Base-by-base conservation (phyloP, 2,888 invertebrate genomes). In the Conomelus anceps region DNA sequence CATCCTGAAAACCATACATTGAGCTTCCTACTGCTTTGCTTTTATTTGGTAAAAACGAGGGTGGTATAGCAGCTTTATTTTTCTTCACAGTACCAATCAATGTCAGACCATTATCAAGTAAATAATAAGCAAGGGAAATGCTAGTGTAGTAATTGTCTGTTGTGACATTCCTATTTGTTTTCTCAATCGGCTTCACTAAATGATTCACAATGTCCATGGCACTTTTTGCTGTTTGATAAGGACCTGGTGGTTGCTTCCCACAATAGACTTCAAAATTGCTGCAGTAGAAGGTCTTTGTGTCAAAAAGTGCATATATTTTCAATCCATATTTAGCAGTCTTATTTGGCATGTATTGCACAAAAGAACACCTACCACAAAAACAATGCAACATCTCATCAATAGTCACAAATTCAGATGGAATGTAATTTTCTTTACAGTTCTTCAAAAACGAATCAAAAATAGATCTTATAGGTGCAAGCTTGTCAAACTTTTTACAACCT, bases 241-340 rank as follows among this genome's bases (percentile, higher is more conserved):
- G 89, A 22, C 90, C 89, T 22, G 24, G 4, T 20, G 89, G 89
- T 85, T 90, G 90, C 86, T 24, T 89, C 63, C 90, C 90, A 85
- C 63, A 84, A 22, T 89, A 90, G 13, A 90, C 84, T 34, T 90
- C 90, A 26, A 90, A 41, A 20, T 90, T 90, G 24, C 22, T 88
- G n/a, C 88, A 89, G 63, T 89, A 89, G 85, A 87, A 89, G 17
- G n/a, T 89, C 22, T 63, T 86, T 24, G 89, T n/a, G 89, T 89
- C 89, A 23, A 29, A 88, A 17, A 90, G 41, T 23, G 90, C 92
- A 0, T 92, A 93, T 84, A 91, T 90, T 90, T 92, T 91, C 7
- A 92, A 90, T 11, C 91, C 92, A 90, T 92, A 92, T 90, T 92
- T n/a, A n/a, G n/a, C n/a, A n/a, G n/a, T n/a, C n/a, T n/a, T n/a